Conservation (phyloP, 2,888 invertebrate species). For the Ophion obscuratus region DNA sequence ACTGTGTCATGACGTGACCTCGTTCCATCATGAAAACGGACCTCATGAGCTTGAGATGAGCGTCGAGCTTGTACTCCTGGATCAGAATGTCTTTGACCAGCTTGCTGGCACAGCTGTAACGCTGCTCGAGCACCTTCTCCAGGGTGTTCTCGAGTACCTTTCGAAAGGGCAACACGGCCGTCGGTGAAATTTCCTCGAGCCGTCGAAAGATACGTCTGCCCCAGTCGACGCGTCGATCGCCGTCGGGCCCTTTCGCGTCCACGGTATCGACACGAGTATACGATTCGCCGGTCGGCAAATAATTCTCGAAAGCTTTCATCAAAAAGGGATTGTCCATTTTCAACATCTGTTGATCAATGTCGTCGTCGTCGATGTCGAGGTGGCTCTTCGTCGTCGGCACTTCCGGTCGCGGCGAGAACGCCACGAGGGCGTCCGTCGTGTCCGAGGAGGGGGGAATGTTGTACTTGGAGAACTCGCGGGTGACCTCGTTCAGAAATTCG, state of each 20-base stretch:
- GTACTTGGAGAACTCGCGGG: constrained; percentile 76
- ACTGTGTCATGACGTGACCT: constrained; percentile 85
- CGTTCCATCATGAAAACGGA: constrained; percentile 85
- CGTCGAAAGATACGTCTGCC: constrained; percentile 69
- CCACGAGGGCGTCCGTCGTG: constrained; percentile 57
- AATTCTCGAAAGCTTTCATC: constrained; percentile 84
- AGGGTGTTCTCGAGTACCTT: constrained; percentile 83
- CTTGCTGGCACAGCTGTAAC: constrained; percentile 83
- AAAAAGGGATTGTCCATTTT: constrained; percentile 82
- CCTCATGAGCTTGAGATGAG: constrained; percentile 84
- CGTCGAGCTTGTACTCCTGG: constrained; percentile 84
- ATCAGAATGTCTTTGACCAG: constrained; percentile 85
- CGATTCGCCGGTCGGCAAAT: constrained; percentile 75
- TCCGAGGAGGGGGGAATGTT: constrained; percentile 64
- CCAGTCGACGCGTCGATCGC: constrained; percentile 51
- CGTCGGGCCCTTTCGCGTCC: constrained; percentile 60
- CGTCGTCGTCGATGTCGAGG: constrained; percentile 73
- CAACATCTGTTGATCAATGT: constrained; percentile 77
- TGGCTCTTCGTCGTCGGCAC: background rate
- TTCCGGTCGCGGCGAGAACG: too few relatives aligned
- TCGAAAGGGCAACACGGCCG: constrained; percentile 82
- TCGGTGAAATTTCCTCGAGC: constrained; percentile 73
- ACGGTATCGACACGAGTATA: constrained; percentile 67
- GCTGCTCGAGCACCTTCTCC: constrained; percentile 82
- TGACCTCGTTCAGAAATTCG: constrained; percentile 76